These are phyloP conservation scores for Artibeus jamaicensis DNA, from an alignment of 2,797 vertebrate genomes.

Conservation along the genomic window DNA sequence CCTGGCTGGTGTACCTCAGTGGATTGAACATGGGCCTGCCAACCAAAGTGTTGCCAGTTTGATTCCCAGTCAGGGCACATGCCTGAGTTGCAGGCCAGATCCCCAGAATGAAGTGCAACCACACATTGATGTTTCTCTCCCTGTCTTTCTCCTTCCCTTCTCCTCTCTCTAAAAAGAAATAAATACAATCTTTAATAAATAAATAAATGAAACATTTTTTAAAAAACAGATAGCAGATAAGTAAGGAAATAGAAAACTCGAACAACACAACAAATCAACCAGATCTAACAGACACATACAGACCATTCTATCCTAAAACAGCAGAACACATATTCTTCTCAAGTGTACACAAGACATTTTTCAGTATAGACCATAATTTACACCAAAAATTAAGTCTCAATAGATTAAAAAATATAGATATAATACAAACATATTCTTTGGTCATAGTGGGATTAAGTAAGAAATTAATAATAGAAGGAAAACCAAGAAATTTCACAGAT, in stretches of 20 bases:
- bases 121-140: too few species aligned
- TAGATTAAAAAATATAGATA: not conserved
- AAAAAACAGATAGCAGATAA: not conserved
- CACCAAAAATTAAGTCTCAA: not conserved
- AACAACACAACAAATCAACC: not conserved
- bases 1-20: too few species aligned
- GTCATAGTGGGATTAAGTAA: not conserved
- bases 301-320: not conserved
- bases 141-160: too few species aligned
- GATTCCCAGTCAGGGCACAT: too few species aligned
- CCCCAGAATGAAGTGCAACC: too few species aligned
- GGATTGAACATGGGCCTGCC: too few species aligned
- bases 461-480: not conserved
- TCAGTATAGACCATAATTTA: not conserved
- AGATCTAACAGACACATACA: not conserved
- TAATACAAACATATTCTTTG: not conserved
- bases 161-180: too few species aligned
- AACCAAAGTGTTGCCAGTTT: too few species aligned
- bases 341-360: fast-evolving
- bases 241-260: not conserved
- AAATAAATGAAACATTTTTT: too few species aligned
- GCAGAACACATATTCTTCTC: not conserved
- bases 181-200: too few species aligned
- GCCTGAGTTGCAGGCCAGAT: too few species aligned
- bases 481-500: not conserved